phyloP scores from a whole-genome alignment of 1,140 invertebrate species.

The Zaprionus nigranus region DNA sequence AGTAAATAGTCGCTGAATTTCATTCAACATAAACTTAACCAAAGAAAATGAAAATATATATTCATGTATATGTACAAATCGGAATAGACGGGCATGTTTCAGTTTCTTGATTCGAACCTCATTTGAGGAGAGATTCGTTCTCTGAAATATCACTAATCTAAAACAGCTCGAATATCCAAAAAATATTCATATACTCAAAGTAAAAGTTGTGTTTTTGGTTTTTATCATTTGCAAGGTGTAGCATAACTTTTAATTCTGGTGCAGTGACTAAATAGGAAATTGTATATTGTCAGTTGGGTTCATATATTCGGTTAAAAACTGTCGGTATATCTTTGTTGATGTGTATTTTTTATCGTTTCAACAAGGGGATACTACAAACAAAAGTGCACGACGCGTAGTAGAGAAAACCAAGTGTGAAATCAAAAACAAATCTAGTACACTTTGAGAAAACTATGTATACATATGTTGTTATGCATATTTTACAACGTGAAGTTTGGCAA shows the following conservation, averaged over 20 bases:
- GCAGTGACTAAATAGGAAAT: constrained; percentile 47
- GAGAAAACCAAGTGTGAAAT: constrained; percentile 5
- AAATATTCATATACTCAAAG: background rate
- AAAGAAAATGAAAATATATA: constrained; percentile 21
- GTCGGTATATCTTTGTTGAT: constrained; percentile 24
- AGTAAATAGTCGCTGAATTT: constrained; percentile 19
- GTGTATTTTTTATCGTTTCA: constrained; percentile 20
- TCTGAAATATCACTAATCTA: background rate
- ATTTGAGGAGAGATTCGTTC: background rate
- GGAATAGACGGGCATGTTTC: background rate
- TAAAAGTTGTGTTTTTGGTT: background rate
- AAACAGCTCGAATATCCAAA: constrained; percentile 30
- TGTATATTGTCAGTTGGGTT: constrained; percentile 35
- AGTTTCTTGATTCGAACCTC: background rate
- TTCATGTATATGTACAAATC: background rate
- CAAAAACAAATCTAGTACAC: constrained; percentile 13
- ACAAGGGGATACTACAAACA: constrained; percentile 37
- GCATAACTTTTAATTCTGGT: constrained; percentile 49
- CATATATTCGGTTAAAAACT: constrained; percentile 16
- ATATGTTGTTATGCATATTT: constrained; percentile 12
- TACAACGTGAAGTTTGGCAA: constrained; percentile 29
- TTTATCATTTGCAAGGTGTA: constrained; percentile 28
- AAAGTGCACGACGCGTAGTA: constrained; percentile 28
- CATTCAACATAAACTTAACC: constrained; percentile 40
- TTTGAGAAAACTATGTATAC: constrained; percentile 8